Percentiles rank a stretch among this genome's conserved stretches.
Evolutionary conservation across 1,140 invertebrate genomes (phyloP).

Genomic region (Meteorus sp.): DNA sequence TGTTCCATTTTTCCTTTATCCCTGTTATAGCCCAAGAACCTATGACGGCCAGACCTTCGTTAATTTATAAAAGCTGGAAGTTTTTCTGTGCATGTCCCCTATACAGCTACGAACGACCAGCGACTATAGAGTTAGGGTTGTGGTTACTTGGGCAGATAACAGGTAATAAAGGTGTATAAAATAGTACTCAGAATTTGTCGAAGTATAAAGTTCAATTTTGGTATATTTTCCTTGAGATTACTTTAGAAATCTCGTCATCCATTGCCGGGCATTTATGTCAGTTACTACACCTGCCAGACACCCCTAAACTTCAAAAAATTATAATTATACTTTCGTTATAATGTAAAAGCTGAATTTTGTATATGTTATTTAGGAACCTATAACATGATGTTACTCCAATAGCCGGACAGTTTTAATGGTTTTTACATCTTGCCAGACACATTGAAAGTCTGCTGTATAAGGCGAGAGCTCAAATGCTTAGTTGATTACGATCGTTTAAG

Average conservation of each 20-base stretch:
- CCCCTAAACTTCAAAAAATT: constrained; percentile 32
- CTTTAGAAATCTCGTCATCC: constrained; percentile 29
- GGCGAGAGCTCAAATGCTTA: too few species aligned
- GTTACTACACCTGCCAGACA: constrained; percentile 30
- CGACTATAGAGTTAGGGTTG: constrained; percentile 20
- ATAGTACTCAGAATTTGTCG: background rate
- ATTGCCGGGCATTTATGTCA: constrained; percentile 32
- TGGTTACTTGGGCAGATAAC: constrained; percentile 21
- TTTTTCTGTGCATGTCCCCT: constrained; percentile 25
- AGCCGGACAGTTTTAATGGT: constrained; percentile 32
- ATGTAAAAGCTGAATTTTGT: constrained; percentile 35
- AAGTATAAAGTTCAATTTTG: constrained; percentile 1
- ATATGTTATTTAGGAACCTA: constrained; percentile 30
- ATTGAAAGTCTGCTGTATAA: too few species aligned
- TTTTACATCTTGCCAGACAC: constrained; percentile 31
- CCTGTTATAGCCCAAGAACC: too few species aligned
- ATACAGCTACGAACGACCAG: constrained; percentile 25
- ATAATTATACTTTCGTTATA: constrained; percentile 35
- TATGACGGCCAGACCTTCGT: too few species aligned
- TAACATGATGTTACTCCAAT: constrained; percentile 31
- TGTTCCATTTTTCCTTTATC: too few species aligned
- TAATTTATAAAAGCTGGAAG: constrained; percentile 32
- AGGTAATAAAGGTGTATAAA: constrained; percentile 9
- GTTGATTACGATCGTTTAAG: too few species aligned
- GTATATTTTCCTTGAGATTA: constrained; percentile 19